phyloP scores from a whole-genome alignment of 2,888 invertebrate genomes.

The Alcis repandata region DNA sequence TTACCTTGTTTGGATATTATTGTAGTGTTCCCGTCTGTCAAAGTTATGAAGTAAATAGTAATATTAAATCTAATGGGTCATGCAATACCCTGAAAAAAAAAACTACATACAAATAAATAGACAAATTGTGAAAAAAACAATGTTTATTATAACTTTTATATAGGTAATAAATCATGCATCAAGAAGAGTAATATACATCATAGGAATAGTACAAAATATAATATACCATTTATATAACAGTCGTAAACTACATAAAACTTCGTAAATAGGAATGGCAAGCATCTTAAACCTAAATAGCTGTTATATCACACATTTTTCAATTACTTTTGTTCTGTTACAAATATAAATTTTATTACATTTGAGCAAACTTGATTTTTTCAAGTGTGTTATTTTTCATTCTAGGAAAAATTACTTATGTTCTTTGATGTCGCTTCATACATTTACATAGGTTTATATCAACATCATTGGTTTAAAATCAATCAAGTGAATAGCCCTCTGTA shows the following conservation, averaged over 20 bases:
- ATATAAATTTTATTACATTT: slow-evolving; percentile 32
- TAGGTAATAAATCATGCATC: background rate
- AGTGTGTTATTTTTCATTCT: slow-evolving; percentile 48
- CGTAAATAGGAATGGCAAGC: slow-evolving; percentile 4
- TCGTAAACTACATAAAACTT: background rate
- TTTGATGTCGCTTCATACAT: no score
- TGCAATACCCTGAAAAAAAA: background rate
- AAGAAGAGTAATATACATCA: background rate
- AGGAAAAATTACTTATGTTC: no score
- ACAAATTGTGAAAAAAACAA: background rate
- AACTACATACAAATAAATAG: background rate
- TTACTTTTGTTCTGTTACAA: background rate
- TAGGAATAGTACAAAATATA: background rate
- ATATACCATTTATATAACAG: background rate
- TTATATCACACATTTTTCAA: background rate
- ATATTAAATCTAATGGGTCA: slow-evolving; percentile 17
- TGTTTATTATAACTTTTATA: slow-evolving; percentile 2
- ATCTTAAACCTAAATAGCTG: slow-evolving; percentile 1
- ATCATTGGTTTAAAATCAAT: no score
- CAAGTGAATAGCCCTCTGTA: no score
- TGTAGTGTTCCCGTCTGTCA: slow-evolving; percentile 5
- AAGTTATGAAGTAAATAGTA: background rate
- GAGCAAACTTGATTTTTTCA: slow-evolving; percentile 54
- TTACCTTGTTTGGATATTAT: slow-evolving; percentile 13
- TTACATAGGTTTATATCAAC: no score